Evolutionary conservation across 2,797 vertebrate genomes (phyloP).

Genomic region (Rhinophrynus dorsalis): DNA sequence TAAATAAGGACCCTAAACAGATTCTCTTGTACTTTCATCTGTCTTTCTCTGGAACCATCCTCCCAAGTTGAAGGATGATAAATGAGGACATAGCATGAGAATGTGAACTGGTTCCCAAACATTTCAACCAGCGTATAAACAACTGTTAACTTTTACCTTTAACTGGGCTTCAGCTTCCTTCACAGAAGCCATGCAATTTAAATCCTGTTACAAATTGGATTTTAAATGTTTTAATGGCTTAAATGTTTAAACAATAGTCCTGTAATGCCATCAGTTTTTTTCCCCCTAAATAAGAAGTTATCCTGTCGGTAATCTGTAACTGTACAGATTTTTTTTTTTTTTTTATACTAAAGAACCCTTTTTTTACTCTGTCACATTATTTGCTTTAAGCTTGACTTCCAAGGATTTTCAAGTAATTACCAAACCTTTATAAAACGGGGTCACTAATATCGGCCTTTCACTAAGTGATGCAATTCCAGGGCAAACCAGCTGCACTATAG

Average conservation of each 20-base stretch:
- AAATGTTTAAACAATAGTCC: constrained; percentile 65
- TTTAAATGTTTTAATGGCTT: constrained; percentile 65
- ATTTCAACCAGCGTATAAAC: constrained; percentile 73
- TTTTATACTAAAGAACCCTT: too few relatives aligned
- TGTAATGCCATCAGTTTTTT: constrained; percentile 57
- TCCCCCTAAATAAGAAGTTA: constrained; percentile 55
- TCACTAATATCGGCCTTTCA: too few relatives aligned
- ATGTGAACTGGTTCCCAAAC: constrained; percentile 74
- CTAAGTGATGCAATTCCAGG: too few relatives aligned
- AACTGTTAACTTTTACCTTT: constrained; percentile 72
- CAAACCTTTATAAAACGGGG: too few relatives aligned
- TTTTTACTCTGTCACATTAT: too few relatives aligned
- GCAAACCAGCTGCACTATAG: too few relatives aligned
- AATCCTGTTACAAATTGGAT: constrained; percentile 58
- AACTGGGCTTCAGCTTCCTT: constrained; percentile 60
- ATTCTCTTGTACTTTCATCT: constrained; percentile 63
- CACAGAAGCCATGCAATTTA: constrained; percentile 59
- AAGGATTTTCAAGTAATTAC: too few relatives aligned
- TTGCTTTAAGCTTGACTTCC: background rate
- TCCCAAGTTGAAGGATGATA: constrained; percentile 69
- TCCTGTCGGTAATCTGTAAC: constrained; percentile 25
- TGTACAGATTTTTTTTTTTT: background rate
- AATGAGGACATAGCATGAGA: constrained; percentile 73
- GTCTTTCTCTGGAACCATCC: constrained; percentile 69
- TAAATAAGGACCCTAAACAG: constrained; percentile 71